Evolutionary conservation across 2,797 vertebrate species (phyloP), one percentile per base, ranked within the genome.

Genomic region (Coracias cyanogaster): DNA sequence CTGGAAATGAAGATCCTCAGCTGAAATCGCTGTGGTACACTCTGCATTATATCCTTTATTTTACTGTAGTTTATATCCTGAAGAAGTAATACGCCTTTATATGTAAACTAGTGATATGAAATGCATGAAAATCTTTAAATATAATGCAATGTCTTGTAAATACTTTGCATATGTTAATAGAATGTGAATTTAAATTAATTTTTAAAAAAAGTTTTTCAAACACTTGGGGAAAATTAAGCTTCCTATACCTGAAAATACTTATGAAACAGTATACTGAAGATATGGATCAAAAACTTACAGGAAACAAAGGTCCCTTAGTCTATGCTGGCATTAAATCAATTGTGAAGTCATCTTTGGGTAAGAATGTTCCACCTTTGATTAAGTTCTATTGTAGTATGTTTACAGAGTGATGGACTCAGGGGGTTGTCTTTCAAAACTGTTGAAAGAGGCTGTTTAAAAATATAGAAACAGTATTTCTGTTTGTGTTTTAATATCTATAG

Each of bases 191-290:
- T 15, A 78, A 64, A 43, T 37, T 81, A 3, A 14, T 46, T 46
- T 46, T 19, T 46, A 52, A 6, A 46, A 72, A 89, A 48, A 37
- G 5, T 72, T 82, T 85, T 77, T 73, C 29, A 43, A 80, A 67
- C 95, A 43, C 29, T 61, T 76, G n/a, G n/a, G 48, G 55, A 86
- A 92, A 91, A 62, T 79, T 86, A 76, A 84, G 28, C 77, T 99
- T 99, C 99, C 99, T 99, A 99, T 99, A 94, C 71, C 33, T 97
- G 94, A 93, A 93, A 98, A 97, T 98, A 99, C 99, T 99, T 98
- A 99, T 99, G 99, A 99, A 99, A 95, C 99, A 99, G 96, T 99
- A 99, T 97, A 99, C 99, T 16, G 99, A 99, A 97, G 99, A 99
- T 62, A 96, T 98, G 98, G 99, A 99, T 97, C 99, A 99, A 95